phyloP scores from a whole-genome alignment of 2,888 invertebrate genomes.

The Gerris lacustris region DNA sequence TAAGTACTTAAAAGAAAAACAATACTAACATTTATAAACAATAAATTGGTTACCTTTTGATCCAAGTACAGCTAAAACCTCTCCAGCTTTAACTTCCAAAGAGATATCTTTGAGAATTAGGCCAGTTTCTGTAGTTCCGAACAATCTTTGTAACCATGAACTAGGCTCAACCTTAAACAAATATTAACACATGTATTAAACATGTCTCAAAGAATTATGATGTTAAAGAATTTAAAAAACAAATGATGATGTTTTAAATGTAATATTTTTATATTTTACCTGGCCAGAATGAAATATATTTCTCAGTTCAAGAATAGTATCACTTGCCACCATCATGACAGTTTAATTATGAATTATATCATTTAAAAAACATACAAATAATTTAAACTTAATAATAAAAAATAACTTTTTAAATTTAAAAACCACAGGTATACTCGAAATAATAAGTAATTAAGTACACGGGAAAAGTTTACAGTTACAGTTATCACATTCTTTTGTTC shows the following conservation, averaged over 20 bases:
- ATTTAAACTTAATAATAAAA: not conserved
- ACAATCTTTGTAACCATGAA: slow-evolving; percentile 58
- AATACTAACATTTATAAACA: too few species aligned
- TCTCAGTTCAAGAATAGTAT: slow-evolving; percentile 73
- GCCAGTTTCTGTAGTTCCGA: slow-evolving; percentile 67
- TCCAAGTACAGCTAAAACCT: slow-evolving; percentile 83
- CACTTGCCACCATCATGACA: slow-evolving; percentile 46
- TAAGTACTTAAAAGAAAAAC: too few species aligned
- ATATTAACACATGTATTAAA: slow-evolving; percentile 22
- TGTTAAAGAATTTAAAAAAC: not conserved
- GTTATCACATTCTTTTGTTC: slow-evolving; percentile 1
- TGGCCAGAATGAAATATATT: slow-evolving; percentile 82
- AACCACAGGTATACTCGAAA: not conserved
- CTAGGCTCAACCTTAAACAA: slow-evolving; percentile 58
- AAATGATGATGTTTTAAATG: not conserved
- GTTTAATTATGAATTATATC: slow-evolving; percentile 7
- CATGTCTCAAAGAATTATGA: not conserved
- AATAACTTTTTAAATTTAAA: not conserved
- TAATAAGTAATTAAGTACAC: not conserved
- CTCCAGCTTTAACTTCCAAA: slow-evolving; percentile 79
- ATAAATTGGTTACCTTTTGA: slow-evolving; percentile 57
- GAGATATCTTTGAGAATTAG: slow-evolving; percentile 87
- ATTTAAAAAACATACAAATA: not conserved
- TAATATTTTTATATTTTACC: slow-evolving; percentile 42
- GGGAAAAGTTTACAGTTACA: not conserved